Conservation (phyloP, 2,888 invertebrate genomes). For the Orthonychiurus folsomi region DNA sequence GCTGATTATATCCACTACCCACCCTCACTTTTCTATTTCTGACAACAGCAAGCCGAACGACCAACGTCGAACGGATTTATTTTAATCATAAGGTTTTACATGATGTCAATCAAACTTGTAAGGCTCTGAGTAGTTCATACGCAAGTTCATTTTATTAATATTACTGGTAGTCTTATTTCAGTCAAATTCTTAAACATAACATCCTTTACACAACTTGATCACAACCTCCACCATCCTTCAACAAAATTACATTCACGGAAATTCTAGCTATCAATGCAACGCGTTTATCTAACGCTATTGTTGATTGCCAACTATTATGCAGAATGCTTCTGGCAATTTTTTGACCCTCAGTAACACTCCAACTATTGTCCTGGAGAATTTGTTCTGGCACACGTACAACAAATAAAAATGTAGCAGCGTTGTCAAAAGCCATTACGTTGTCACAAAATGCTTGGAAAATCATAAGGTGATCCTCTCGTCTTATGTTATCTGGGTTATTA, state of each 20-base stretch:
- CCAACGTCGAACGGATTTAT: no score
- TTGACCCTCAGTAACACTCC: background rate
- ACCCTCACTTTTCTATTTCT: no score
- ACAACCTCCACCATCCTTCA: background rate
- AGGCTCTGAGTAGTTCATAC: no score
- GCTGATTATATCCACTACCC: no score
- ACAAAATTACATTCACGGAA: background rate
- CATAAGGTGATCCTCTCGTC: background rate
- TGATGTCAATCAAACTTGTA: no score
- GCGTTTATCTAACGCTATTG: background rate
- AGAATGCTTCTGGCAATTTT: background rate
- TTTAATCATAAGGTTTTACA: no score
- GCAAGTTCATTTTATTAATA: no score
- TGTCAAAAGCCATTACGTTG: background rate
- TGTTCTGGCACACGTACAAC: background rate
- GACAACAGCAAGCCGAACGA: no score
- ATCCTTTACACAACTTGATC: background rate
- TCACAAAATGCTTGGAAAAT: constrained; percentile 5
- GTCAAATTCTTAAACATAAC: no score
- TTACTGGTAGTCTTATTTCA: no score
- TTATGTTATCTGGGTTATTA: background rate
- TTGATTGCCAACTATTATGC: background rate
- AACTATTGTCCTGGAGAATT: background rate
- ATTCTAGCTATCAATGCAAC: background rate
- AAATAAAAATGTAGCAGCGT: constrained; percentile 5